Evolutionary conservation across 2,797 vertebrate genomes (phyloP).

Genomic region (Gallinago solitaria): DNA sequence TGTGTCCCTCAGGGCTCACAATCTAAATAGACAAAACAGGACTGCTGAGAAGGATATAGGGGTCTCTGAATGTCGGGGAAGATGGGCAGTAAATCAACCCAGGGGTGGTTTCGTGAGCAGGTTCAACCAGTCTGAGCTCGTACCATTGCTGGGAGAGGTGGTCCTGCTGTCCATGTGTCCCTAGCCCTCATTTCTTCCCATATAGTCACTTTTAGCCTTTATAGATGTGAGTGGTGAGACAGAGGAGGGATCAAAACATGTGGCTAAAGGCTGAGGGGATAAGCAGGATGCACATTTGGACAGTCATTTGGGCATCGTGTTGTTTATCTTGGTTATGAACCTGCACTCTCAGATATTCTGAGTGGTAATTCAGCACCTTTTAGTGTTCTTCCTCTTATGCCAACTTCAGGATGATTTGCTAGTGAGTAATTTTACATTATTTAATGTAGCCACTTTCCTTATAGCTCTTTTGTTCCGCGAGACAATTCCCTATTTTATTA

Average conservation of each 20-base stretch:
- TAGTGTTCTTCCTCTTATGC: background rate
- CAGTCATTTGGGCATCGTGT: fast-evolving
- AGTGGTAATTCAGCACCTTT: slow-evolving; percentile 29
- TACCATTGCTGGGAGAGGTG: background rate
- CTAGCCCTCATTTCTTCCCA: background rate
- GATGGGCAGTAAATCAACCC: background rate
- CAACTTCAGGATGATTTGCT: background rate
- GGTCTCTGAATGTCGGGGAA: background rate
- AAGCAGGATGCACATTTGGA: background rate
- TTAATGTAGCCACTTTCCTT: slow-evolving; percentile 56
- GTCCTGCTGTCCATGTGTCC: background rate
- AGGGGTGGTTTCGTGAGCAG: background rate
- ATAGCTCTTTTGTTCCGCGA: slow-evolving; percentile 46
- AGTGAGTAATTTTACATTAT: slow-evolving; percentile 55
- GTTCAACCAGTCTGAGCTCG: background rate
- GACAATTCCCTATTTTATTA: slow-evolving; percentile 65
- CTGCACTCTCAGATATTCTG: background rate
- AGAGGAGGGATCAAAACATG: background rate
- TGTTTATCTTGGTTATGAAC: background rate
- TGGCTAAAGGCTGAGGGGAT: background rate
- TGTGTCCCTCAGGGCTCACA: background rate
- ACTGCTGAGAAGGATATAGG: background rate
- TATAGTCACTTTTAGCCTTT: background rate
- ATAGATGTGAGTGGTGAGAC: background rate
- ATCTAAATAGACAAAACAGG: background rate